These are phyloP conservation scores for Characodon lateralis DNA, from an alignment of 2,797 vertebrate species.

Conservation along the genomic window DNA sequence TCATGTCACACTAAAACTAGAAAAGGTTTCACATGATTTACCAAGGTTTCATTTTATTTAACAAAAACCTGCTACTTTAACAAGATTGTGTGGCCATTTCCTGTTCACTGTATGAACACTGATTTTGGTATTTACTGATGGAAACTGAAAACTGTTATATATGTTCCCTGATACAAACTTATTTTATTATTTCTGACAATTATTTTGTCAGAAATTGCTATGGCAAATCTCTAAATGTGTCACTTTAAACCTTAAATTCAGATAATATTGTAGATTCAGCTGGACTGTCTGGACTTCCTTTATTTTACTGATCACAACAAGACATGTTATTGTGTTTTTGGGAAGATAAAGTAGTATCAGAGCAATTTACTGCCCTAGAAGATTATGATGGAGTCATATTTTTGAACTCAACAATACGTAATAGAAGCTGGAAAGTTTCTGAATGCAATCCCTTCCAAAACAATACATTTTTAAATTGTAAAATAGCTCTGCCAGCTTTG, in stretches of 20 bases:
- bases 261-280: not conserved
- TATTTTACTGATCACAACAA: not conserved
- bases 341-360: constrained; percentile 13
- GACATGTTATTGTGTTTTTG: constrained; percentile 18
- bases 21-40: not conserved
- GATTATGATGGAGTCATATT: constrained; percentile 37
- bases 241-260: not conserved
- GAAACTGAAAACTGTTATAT: not conserved
- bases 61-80: not conserved
- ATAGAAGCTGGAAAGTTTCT: constrained; percentile 36
- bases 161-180: not conserved
- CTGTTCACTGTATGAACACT: not conserved
- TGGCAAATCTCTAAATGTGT: not conserved
- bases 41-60: not conserved
- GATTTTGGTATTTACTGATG: not conserved
- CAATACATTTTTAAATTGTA: constrained; percentile 62
- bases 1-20: not conserved
- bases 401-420: constrained; percentile 39
- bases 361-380: constrained; percentile 13
- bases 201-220: not conserved
- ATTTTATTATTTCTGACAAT: not conserved
- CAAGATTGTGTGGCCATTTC: not conserved
- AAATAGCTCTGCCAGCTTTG: constrained; percentile 48
- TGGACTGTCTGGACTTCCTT: not conserved
- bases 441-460: constrained; percentile 44